Percentiles rank a stretch among this genome's conserved stretches.
Evolutionary conservation across 2,888 invertebrate species (phyloP).

Genomic region (Trilocha varians): DNA sequence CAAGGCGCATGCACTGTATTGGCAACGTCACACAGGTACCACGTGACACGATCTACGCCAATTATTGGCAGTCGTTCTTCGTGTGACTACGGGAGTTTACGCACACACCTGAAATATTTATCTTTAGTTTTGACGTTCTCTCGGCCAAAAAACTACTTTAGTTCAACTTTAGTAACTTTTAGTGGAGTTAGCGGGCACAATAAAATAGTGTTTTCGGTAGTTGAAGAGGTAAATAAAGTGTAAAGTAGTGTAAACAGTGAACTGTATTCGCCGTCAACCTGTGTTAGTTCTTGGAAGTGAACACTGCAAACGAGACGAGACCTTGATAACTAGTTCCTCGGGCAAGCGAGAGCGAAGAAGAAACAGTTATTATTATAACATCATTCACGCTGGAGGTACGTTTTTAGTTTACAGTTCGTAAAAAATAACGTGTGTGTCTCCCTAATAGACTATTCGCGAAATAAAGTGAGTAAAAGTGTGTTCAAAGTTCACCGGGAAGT

Average conservation of each 20-base stretch:
- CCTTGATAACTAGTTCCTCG: constrained; percentile 73
- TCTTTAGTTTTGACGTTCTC: constrained; percentile 43
- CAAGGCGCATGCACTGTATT: constrained; percentile 56
- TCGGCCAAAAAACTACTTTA: constrained; percentile 10
- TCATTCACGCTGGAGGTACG: constrained; percentile 73
- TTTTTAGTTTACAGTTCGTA: constrained; percentile 62
- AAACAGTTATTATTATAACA: constrained; percentile 67
- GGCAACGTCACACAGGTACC: constrained; percentile 40
- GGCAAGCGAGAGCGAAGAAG: constrained; percentile 61
- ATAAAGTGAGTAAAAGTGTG: constrained; percentile 52
- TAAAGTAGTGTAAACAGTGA: background rate
- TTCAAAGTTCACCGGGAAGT: constrained; percentile 46
- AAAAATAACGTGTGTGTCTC: constrained; percentile 46
- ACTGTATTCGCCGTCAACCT: constrained; percentile 42
- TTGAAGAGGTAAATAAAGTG: constrained; percentile 4
- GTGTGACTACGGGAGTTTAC: constrained; percentile 40
- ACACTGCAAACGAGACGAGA: constrained; percentile 62
- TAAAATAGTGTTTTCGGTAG: constrained; percentile 17
- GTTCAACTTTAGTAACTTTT: constrained; percentile 21
- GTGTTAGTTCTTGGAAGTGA: constrained; percentile 64
- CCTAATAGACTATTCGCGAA: constrained; percentile 25
- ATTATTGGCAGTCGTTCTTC: constrained; percentile 37
- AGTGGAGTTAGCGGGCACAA: background rate
- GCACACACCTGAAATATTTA: constrained; percentile 33
- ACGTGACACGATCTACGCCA: constrained; percentile 47